phyloP scores from a whole-genome alignment of 1,140 invertebrate genomes.

The Gerris buenoi region DNA sequence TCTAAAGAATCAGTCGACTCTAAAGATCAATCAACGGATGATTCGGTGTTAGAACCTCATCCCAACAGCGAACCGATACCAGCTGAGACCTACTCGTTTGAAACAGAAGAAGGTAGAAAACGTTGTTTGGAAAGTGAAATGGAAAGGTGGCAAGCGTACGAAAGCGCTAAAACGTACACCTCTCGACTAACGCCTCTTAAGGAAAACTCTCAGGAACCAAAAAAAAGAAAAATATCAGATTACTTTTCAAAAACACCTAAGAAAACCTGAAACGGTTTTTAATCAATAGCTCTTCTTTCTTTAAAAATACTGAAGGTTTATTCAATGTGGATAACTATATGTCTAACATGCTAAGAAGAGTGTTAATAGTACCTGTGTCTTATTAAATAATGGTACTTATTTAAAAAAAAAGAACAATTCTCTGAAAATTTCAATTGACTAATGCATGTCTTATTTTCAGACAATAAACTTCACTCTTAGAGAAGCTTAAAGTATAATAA shows the following conservation, averaged over 20 bases:
- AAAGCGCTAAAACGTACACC: conserved; percentile 8
- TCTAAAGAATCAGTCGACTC: too few species aligned
- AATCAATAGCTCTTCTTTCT: too few species aligned
- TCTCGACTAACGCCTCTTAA: not conserved
- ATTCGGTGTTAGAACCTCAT: not conserved
- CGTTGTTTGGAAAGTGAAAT: conserved; percentile 10
- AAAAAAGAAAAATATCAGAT: conserved; percentile 16
- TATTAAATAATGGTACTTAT: too few species aligned
- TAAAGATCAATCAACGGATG: not conserved
- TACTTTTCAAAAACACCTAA: conserved; percentile 10
- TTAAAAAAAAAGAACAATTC: too few species aligned
- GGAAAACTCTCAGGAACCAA: not conserved
- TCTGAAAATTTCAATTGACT: too few species aligned
- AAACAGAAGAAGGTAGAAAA: conserved; percentile 12
- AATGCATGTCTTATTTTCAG: too few species aligned
- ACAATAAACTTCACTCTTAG: too few species aligned
- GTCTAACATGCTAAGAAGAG: too few species aligned
- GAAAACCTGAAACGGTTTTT: not conserved
- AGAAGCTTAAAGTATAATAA: too few species aligned
- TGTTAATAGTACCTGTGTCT: too few species aligned
- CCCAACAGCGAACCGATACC: conserved; percentile 7
- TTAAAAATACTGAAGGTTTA: too few species aligned
- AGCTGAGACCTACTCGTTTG: conserved; percentile 11
- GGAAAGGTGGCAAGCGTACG: conserved; percentile 13
- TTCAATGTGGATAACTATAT: too few species aligned